Evolutionary conservation across 2,113 vertebrate species (phyloP), one percentile per base, ranked within the genome.

Genomic region (Cephalophus harveyi): DNA sequence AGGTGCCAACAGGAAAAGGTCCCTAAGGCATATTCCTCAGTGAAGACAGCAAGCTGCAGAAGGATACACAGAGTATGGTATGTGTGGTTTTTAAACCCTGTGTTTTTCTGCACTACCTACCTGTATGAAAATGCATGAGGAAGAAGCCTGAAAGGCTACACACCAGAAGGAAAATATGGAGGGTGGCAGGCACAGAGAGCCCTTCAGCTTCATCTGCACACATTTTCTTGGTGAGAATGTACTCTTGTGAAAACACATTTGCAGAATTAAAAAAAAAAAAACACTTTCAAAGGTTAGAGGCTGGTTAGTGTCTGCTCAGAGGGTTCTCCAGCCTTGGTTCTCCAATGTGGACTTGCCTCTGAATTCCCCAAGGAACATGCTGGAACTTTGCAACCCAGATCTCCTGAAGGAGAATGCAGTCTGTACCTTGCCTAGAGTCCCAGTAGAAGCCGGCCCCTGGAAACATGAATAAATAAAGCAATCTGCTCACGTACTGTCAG

Each of bases 381-480:
- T 48, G 46, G 43, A 74, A 81, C 6, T 30, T 7, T 7, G 17
- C 3, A 3, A 27, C 17, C 54, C 36, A 57, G 71, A 55, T 30
- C 14, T 40, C 30, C 9, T 46, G 76, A 76, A 36, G 21, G 71
- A 87, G 50, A 84, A 78, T 1, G 16, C 5, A 5, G 1, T 14
- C 64, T 54, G 25, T 11, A n/a, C 50, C 33, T 54, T 40, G 2
- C 52, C 60, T 14, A 50, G 96, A 67, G 74, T 23, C 36, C 78
- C 19, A 11, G 87, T 25, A 91, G 40, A 5, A 3, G 40, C 27
- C 2, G 0, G 1, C 2, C 48, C 6, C 6, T 46, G 50, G 25
- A 55, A 94, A 40, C 23, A 14, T 50, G 40, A 21, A 76, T 40
- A 71, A 87, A 74, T 21, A 30, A 85, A 91, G 81, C 23, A 23